Percentiles rank a stretch among this genome's conserved stretches.
These are phyloP conservation scores for Cryptops parisi DNA, from an alignment of 2,888 invertebrate species.

Conservation along the genomic window DNA sequence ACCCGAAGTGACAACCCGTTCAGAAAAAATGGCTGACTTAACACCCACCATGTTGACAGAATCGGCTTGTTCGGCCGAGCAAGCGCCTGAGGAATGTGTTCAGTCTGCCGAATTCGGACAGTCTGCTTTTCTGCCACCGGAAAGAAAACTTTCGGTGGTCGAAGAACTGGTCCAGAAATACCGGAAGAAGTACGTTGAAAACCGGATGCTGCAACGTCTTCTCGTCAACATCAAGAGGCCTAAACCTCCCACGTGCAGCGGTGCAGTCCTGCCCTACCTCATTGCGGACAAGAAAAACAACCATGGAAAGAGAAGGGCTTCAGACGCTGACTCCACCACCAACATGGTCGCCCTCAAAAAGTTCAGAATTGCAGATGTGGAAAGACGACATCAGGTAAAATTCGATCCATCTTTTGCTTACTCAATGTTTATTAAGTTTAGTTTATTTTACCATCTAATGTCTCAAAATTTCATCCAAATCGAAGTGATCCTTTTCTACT, in stretches of 20 bases:
- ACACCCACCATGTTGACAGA: not conserved
- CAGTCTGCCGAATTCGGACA: not conserved
- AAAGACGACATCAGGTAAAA: not conserved
- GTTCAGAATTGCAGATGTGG: not conserved
- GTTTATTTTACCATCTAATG: no score
- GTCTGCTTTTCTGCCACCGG: not conserved
- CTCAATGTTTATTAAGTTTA: not conserved
- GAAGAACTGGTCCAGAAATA: slow-evolving; percentile 11
- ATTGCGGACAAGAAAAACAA: not conserved
- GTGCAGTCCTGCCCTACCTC: slow-evolving; percentile 8
- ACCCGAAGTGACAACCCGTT: not conserved
- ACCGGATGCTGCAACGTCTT: slow-evolving; percentile 8
- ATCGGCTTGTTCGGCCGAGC: not conserved
- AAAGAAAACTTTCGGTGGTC: slow-evolving; percentile 1
- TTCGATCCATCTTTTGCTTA: not conserved
- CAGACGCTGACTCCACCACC: not conserved
- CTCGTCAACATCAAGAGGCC: slow-evolving; percentile 10
- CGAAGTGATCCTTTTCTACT: no score
- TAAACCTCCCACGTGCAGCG: slow-evolving; percentile 11
- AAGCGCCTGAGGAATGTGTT: not conserved
- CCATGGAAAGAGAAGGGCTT: not conserved
- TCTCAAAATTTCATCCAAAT: no score
- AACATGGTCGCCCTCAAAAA: not conserved
- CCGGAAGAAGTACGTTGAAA: slow-evolving; percentile 5
- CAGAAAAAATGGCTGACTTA: not conserved